Evolutionary conservation across 2,797 vertebrate genomes (phyloP).

Genomic region (Oreochromis grahami): DNA sequence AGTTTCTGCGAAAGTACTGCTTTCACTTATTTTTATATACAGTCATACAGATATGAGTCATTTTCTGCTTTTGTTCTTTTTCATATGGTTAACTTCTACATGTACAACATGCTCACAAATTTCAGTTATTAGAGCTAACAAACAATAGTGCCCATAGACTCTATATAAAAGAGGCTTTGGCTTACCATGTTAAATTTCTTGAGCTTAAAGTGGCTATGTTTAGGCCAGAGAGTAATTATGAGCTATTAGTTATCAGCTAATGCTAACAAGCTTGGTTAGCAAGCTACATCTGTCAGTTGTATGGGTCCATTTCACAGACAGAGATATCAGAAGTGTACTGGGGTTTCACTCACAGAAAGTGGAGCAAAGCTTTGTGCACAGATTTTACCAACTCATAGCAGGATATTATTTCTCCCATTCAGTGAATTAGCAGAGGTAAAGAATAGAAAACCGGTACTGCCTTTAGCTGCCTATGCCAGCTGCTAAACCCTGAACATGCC

Average conservation of each 20-base stretch:
- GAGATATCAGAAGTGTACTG: neutral
- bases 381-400: neutral
- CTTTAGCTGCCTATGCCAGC: neutral
- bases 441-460: neutral
- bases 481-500: neutral
- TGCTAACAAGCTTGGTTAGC: neutral
- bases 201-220: neutral
- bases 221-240: neutral
- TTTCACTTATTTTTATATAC: neutral
- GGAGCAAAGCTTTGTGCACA: neutral
- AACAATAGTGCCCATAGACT: neutral
- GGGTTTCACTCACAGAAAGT: neutral
- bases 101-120: neutral
- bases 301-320: neutral
- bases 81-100: neutral
- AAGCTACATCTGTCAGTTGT: neutral
- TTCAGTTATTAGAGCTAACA: neutral
- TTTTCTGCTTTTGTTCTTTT: neutral
- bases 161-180: neutral
- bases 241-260: neutral
- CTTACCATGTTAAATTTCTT: neutral
- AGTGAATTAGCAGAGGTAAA: neutral
- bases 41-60: neutral
- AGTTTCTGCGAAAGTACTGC: slow-evolving; percentile 29
- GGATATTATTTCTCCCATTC: neutral